Evolutionary conservation across 2,797 vertebrate species (phyloP).

Genomic region (Eulemur mongoz): DNA sequence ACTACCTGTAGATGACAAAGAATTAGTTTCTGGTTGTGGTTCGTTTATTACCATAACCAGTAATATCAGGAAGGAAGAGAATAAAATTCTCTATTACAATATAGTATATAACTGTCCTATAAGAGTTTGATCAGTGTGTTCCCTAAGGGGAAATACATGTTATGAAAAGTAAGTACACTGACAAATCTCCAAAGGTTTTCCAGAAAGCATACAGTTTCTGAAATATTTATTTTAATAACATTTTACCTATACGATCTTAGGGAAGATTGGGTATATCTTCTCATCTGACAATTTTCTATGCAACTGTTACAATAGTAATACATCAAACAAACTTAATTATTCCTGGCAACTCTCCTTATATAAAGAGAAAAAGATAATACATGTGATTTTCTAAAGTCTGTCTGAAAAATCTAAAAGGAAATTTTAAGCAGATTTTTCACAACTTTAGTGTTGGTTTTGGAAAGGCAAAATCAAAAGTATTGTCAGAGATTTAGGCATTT

Average conservation of each 20-base stretch:
- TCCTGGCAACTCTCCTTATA: not conserved
- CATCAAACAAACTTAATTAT: not conserved
- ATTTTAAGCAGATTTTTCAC: not conserved
- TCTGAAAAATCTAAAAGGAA: not conserved
- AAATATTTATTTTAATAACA: slow-evolving; percentile 1
- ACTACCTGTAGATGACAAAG: not conserved
- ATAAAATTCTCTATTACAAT: not conserved
- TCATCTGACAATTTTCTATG: not conserved
- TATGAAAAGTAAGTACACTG: not conserved
- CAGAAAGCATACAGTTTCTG: not conserved
- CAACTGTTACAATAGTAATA: not conserved
- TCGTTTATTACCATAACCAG: not conserved
- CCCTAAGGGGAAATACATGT: not conserved
- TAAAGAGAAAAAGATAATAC: not conserved
- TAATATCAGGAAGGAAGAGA: not conserved
- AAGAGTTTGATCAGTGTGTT: not conserved
- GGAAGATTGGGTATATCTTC: not conserved
- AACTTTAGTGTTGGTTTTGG: not conserved
- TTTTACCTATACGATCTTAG: not conserved
- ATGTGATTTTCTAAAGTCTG: not conserved
- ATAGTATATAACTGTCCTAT: not conserved
- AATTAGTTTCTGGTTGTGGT: not conserved
- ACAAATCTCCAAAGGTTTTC: not conserved
- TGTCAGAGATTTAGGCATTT: not conserved
- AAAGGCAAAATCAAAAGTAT: not conserved